phyloP scores from a whole-genome alignment of 2,797 vertebrate genomes.

The Tokudaia muenninki region DNA sequence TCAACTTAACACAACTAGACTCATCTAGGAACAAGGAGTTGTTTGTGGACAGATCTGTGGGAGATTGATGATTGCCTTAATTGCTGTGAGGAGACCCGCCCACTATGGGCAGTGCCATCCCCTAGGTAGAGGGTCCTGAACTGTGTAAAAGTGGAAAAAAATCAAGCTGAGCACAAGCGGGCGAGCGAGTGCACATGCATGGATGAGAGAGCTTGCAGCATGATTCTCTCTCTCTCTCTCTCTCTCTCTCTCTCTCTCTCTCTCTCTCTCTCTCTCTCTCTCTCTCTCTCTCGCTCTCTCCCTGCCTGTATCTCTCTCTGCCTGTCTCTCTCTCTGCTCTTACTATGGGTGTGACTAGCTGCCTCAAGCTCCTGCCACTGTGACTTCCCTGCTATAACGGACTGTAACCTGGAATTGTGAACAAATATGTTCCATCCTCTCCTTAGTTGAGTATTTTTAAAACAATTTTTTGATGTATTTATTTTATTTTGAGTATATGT shows the following conservation, averaged over 20 bases:
- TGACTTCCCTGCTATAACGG: neutral
- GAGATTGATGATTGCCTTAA: neutral
- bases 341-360: neutral
- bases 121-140: neutral
- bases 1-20: neutral
- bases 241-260: neutral
- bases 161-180: neutral
- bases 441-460: neutral
- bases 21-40: neutral
- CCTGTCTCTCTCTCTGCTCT: neutral
- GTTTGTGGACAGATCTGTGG: neutral
- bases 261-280: neutral
- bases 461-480: neutral
- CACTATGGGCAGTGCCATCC: neutral
- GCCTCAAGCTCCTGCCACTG: neutral
- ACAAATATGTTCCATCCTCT: neutral
- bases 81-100: neutral
- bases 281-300: too few relatives aligned
- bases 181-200: neutral
- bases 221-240: neutral
- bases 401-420: neutral
- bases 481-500: neutral
- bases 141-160: neutral
- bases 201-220: neutral
- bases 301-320: too few relatives aligned